Base-by-base conservation (phyloP, 1,140 invertebrate genomes). In the Andrena cerasifolii region DNA sequence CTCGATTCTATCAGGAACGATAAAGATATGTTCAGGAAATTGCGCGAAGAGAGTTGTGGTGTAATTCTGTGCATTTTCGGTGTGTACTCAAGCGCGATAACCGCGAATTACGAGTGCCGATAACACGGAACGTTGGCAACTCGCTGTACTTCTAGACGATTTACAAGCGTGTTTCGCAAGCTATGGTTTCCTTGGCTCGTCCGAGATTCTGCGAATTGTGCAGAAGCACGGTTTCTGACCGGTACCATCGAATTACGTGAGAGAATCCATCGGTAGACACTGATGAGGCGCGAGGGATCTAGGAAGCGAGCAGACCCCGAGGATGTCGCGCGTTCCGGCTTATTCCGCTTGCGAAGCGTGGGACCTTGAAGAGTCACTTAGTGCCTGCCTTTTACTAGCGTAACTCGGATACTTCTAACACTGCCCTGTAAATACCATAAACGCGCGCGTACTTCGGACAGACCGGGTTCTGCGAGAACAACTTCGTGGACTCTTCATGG, bases 401-500 rank as follows among this genome's bases (percentile, higher is more conserved):
- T 84, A 85, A 87, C 36, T 89, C 70, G 56, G 51, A 88, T 88
- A 85, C 67, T 81, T 87, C 79, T 84, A 89, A 87, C 88, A 88
- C 87, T 89, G 88, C 87, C 88, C 84, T 88, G 87, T 88, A 88
- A 87, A 88, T 87, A 88, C 47, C 73, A 51, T 78, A 33, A 74
- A 61, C 8, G n/a, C n/a, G 56, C 40, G 47, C n/a, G 53, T 72
- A 76, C 51, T 71, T 67, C 54, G 45, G 72, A 24, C 58, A 21
- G 67, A 18, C 28, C 14, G 65, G 45, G 43, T 33, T 76, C 47
- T 61, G 31, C 36, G 21, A 77, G 24, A 40, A 28, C 56, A 72
- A 12, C 56, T 58, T 47, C 28, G 73, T 67, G 40, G 63, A 75
- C 73, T 75, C 73, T 75, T 75, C 73, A 56, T 6, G 49, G 45